Conservation (phyloP, 2,888 invertebrate genomes). For the Uloborus plumipes region DNA sequence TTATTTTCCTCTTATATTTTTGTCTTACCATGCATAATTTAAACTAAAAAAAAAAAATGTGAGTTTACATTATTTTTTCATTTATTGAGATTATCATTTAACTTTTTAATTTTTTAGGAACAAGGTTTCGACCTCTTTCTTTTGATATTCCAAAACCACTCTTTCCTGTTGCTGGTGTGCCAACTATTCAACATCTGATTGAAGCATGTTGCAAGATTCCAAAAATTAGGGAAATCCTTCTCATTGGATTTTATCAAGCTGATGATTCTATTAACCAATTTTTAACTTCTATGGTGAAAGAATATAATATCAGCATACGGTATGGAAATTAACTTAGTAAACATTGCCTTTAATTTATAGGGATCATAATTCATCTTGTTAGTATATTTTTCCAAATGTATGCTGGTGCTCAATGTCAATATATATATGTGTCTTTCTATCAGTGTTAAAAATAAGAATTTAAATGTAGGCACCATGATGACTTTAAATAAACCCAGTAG, state of each 20-base stretch:
- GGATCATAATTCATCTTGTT: neutral
- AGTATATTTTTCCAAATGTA: neutral
- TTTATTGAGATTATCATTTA: neutral
- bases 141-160: constrained; percentile 97
- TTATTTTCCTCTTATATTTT: too few relatives aligned
- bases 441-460: too few relatives aligned
- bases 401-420: too few relatives aligned
- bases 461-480: too few relatives aligned
- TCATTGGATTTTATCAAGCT: constrained; percentile 93
- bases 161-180: constrained; percentile 96
- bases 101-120: constrained; percentile 78
- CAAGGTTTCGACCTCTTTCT: constrained; percentile 95
- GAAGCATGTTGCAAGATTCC: constrained; percentile 82
- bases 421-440: too few relatives aligned
- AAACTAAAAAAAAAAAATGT: too few relatives aligned
- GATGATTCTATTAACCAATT: constrained; percentile 86
- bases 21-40: too few relatives aligned
- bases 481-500: too few relatives aligned
- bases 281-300: constrained; percentile 85
- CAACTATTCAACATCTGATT: constrained; percentile 96
- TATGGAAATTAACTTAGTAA: constrained; percentile 69
- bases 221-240: constrained; percentile 86
- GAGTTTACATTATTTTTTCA: too few relatives aligned
- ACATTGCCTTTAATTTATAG: constrained; percentile 25
- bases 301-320: constrained; percentile 86